Percentiles rank a stretch among this genome's conserved stretches.
Evolutionary conservation across 2,113 vertebrate species (phyloP).

Genomic region (Mixornis gularis): DNA sequence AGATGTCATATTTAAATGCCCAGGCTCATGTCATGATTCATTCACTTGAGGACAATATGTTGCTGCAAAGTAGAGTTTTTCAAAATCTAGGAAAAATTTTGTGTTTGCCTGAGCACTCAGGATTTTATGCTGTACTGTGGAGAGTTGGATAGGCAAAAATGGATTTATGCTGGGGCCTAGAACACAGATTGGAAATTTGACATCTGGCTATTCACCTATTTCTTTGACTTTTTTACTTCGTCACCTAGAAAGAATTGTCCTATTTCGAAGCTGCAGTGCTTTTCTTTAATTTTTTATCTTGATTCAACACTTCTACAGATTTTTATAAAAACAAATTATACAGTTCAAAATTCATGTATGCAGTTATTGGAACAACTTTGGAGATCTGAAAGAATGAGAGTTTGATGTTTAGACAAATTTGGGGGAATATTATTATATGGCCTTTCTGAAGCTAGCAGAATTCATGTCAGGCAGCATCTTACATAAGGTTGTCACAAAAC

Average conservation of each 20-base stretch:
- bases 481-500: constrained; percentile 44
- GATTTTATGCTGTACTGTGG: neutral
- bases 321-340: neutral
- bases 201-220: neutral
- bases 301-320: neutral
- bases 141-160: neutral
- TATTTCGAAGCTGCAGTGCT: neutral
- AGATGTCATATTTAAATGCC: constrained; percentile 70
- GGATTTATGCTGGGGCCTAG: neutral
- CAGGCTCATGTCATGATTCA: constrained; percentile 70
- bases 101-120: constrained; percentile 11
- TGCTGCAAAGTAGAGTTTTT: constrained; percentile 44
- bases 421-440: neutral
- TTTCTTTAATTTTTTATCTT: neutral
- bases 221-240: neutral
- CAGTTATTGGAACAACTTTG: neutral
- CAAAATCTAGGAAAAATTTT: constrained; percentile 18
- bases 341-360: neutral
- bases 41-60: constrained; percentile 72
- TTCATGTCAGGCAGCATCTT: constrained; percentile 16
- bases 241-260: neutral
- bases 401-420: constrained; percentile 35
- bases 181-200: neutral
- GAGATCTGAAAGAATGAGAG: neutral
- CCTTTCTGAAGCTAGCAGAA: constrained; percentile 13